Evolutionary conservation across 2,888 invertebrate genomes (phyloP), one percentile per base, ranked within the genome.

Genomic region (Anoplius nigerrimus): DNA sequence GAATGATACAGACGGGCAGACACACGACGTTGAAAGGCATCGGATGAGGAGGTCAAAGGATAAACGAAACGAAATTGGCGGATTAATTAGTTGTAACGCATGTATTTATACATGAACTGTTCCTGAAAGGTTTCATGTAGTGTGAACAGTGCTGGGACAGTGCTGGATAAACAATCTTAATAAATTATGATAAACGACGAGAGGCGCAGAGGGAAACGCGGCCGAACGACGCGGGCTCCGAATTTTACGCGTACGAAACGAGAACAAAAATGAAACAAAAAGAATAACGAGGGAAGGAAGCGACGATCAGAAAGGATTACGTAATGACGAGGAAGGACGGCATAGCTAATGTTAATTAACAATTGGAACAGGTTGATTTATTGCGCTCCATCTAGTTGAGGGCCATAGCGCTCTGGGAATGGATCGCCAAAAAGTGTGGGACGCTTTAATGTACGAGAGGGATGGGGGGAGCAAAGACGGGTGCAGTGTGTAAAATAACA

Each of bases 121-220:
- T 81, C 81, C 74, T 75, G 72, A 74, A 75, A 63, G 69, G 66
- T 71, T 71, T 80, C 75, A 78, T 67, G 66, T 71, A 68, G 74
- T 76, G 78, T 65, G 74, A 67, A 70, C 71, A 78, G 78, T 78
- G 75, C 66, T 76, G 69, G 68, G 67, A 75, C 77, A 79, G 82
- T 84, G 82, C 76, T 83, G 79, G 72, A 74, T 73, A 76, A 83
- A 83, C 82, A 83, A 84, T 84, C 79, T 79, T 83, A 83, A 83
- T 78, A 81, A 84, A 84, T 83, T 83, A 75, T 76, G 71, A 81
- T 76, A 80, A 42, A 48, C 60, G 75, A 78, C 63, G 75, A 61
- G 75, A 61, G 75, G 66, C 65, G 66, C 60, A 34, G 24, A 53
- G 55, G 56, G 56, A n/a, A n/a, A n/a, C 58, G 56, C 62, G 72